Evolutionary conservation across 2,113 vertebrate genomes (phyloP), one percentile per base, ranked within the genome.

Genomic region (Plecotus auritus): DNA sequence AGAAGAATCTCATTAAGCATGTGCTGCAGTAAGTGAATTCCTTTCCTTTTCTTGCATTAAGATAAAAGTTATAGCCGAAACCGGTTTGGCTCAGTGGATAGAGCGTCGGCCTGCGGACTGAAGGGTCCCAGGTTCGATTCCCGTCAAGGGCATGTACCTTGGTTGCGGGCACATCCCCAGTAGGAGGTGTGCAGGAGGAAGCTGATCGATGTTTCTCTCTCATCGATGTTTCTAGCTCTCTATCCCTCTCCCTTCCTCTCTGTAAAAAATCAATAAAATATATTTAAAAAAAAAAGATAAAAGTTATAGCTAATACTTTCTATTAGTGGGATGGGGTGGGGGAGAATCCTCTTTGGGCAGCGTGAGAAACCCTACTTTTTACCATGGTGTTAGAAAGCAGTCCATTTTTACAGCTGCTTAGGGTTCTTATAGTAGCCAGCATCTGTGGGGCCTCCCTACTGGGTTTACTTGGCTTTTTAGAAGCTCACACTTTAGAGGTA

Each of bases 401-500:
- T 72, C 76, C 9, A 6, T 61, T 91, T 92, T 74, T 40, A 81
- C 4, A 88, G 47, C 37, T 73, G 37, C 32, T 66, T 10, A 4
- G 73, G 12, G 26, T 35, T 81, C 23, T 72, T 51, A 30, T 0
- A 20, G 42, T 73, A 20, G 35, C 23, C 37, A 74, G 11, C n/a
- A 14, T 74, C 54, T 89, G 28, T 86, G 72, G 32, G 42, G 28
- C 30, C 61, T 77, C 22, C 8, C 73, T 67, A 69, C 37, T 74
- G 72, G 26, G 12, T 64, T 93, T n/a, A 64, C 73, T 82, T 91
- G 51, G 49, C 76, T 94, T 92, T 59, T 89, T 51, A 88, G 91
- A 88, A 91, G 73, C 47, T 51, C 76, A 90, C 56, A 54, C 64
- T 77, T 54, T 32, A 82, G 61, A 42, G 40, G 17, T 70, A 59